phyloP scores from a whole-genome alignment of 2,113 vertebrate species.

The Esox niger region DNA sequence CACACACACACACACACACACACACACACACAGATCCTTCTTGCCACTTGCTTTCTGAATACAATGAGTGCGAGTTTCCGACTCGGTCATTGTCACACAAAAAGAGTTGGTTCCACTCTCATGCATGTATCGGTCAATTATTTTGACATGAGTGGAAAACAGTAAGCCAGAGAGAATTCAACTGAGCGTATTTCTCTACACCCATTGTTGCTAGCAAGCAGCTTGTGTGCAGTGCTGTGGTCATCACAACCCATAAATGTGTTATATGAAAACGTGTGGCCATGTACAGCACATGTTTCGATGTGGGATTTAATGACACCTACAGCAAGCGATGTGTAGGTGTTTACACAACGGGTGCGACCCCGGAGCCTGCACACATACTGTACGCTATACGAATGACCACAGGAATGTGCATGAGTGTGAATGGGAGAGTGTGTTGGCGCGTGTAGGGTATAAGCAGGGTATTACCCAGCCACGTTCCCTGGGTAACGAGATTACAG shows the following conservation, averaged over 20 bases:
- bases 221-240: background rate
- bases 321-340: background rate
- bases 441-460: background rate
- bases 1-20: too few relatives aligned
- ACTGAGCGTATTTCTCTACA: background rate
- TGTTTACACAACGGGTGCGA: background rate
- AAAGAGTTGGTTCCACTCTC: background rate
- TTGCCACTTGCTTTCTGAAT: background rate
- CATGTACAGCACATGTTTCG: background rate
- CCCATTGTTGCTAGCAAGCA: background rate
- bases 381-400: background rate
- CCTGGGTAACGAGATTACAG: conserved; percentile 40
- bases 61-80: background rate
- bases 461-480: conserved; percentile 19
- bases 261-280: background rate
- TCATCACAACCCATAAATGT: background rate
- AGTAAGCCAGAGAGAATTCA: background rate
- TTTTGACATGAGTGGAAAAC: background rate
- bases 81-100: background rate
- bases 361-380: background rate
- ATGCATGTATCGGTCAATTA: background rate
- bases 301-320: background rate
- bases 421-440: background rate
- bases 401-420: background rate
- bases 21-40: too few relatives aligned